A percentile compares a stretch with the other conserved stretches of the same genome.
phyloP scores from a whole-genome alignment of 1,140 invertebrate species.

The Charaxes varanes region DNA sequence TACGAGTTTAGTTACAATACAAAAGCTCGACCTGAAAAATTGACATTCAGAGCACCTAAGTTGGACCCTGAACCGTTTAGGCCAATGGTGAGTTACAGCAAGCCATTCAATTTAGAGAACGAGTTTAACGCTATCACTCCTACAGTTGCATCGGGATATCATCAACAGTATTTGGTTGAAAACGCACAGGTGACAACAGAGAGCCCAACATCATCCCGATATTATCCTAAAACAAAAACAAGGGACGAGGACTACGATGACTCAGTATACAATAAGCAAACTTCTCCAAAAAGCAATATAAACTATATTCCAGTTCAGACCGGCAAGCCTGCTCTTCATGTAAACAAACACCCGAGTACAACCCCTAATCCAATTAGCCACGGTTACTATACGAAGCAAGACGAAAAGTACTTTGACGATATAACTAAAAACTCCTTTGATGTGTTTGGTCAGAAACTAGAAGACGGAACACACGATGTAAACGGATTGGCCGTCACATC shows the following conservation, averaged over 20 bases:
- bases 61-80: conserved; percentile 76
- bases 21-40: conserved; percentile 54
- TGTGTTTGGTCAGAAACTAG: conserved; percentile 83
- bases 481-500: conserved; percentile 69
- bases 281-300: conserved; percentile 44
- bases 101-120: conserved; percentile 73
- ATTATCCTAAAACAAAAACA: conserved; percentile 58
- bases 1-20: conserved; percentile 68
- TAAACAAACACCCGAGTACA: conserved; percentile 56
- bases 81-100: conserved; percentile 78
- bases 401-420: conserved; percentile 81
- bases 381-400: conserved; percentile 82
- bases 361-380: conserved; percentile 79
- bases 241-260: conserved; percentile 63
- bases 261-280: conserved; percentile 30
- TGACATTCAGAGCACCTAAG: conserved; percentile 69
- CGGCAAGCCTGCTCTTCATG: conserved; percentile 52
- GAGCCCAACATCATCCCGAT: conserved; percentile 56
- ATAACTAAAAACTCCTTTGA: conserved; percentile 86
- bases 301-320: conserved; percentile 59
- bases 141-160: conserved; percentile 42
- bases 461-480: conserved; percentile 71
- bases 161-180: conserved; percentile 62
- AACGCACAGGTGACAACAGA: conserved; percentile 63
- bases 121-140: conserved; percentile 72